Evolutionary conservation across 2,113 vertebrate species (phyloP).

Genomic region (Azemiops feae): DNA sequence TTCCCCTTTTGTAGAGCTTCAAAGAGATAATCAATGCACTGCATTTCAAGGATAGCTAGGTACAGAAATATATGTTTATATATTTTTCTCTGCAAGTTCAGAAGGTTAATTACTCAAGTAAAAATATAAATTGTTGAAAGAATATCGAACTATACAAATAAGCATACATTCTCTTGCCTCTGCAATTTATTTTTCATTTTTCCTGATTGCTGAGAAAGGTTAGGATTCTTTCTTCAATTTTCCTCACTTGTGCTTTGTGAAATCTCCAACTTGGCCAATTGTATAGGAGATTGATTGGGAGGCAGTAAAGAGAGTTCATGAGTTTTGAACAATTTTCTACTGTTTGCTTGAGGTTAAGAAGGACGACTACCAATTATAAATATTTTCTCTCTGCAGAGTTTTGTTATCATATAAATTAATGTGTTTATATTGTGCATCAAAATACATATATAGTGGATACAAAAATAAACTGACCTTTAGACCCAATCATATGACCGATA

Average conservation of each 20-base stretch:
- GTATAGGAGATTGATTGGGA: constrained; percentile 46
- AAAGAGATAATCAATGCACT: constrained; percentile 40
- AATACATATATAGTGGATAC: neutral
- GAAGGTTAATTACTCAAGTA: constrained; percentile 50
- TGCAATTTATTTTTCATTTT: constrained; percentile 41
- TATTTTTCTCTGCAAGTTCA: constrained; percentile 25
- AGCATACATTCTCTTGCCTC: constrained; percentile 30
- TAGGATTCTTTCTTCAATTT: constrained; percentile 41
- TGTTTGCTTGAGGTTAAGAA: constrained; percentile 28
- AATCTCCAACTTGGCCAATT: constrained; percentile 36
- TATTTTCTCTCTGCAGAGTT: constrained; percentile 38
- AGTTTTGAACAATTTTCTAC: constrained; percentile 42
- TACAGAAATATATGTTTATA: constrained; percentile 33
- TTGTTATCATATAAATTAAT: neutral
- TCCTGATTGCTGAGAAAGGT: constrained; percentile 29
- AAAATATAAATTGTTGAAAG: constrained; percentile 42
- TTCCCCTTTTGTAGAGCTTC: neutral
- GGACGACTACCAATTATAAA: constrained; percentile 39
- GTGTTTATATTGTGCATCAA: neutral
- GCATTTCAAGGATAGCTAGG: constrained; percentile 14
- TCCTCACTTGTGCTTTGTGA: constrained; percentile 46
- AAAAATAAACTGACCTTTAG: neutral
- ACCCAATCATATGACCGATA: neutral
- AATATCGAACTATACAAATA: constrained; percentile 50
- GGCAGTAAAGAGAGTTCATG: constrained; percentile 12